These are phyloP conservation scores for Plusia festucae DNA, from an alignment of 2,888 invertebrate genomes.

Conservation along the genomic window DNA sequence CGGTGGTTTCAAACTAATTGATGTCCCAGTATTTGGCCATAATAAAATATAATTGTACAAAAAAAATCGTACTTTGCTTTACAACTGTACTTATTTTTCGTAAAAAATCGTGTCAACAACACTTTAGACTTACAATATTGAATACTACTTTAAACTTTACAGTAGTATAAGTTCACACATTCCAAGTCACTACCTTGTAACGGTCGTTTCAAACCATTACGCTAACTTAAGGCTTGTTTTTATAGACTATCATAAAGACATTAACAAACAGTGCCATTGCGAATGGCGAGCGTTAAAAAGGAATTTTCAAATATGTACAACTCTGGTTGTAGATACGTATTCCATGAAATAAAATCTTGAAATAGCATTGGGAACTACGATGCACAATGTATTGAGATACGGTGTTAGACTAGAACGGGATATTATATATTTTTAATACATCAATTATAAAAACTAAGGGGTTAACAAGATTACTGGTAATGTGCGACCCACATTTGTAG, in stretches of 20 bases:
- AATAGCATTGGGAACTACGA: constrained; percentile 60
- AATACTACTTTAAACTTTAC: constrained; percentile 2
- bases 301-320: constrained; percentile 74
- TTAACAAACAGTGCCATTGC: constrained; percentile 68
- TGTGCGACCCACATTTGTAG: too few species aligned
- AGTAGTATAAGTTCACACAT: constrained; percentile 21
- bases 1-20: too few species aligned
- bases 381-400: constrained; percentile 48
- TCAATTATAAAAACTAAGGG: too few species aligned
- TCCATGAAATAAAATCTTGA: constrained; percentile 77
- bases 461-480: too few species aligned
- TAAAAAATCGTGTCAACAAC: not conserved
- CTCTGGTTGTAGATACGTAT: constrained; percentile 69
- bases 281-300: constrained; percentile 64
- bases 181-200: constrained; percentile 43
- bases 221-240: constrained; percentile 59
- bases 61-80: too few species aligned
- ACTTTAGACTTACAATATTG: not conserved
- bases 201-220: constrained; percentile 43
- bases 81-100: too few species aligned
- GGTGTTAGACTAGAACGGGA: too few species aligned
- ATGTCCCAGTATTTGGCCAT: too few species aligned
- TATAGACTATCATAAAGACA: constrained; percentile 69
- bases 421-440: too few species aligned
- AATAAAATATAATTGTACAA: too few species aligned